These are phyloP conservation scores for Leguminivora glycinivorella DNA, from an alignment of 1,140 invertebrate species.

Conservation along the genomic window DNA sequence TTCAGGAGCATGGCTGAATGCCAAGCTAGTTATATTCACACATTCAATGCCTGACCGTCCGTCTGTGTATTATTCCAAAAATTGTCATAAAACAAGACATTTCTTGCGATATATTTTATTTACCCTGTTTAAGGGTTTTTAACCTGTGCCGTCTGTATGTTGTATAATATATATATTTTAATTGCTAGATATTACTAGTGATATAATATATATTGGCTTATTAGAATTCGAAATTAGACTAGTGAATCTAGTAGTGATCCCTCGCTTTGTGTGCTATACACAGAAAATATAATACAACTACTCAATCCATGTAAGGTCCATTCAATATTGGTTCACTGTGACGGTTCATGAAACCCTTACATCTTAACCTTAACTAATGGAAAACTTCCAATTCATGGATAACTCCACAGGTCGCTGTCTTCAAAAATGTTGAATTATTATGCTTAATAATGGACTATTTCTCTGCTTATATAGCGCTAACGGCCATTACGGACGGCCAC, in stretches of 20 bases:
- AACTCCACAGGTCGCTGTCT: constrained; percentile 13
- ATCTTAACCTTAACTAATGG: constrained; percentile 22
- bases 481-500: constrained; percentile 78
- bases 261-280: constrained; percentile 38
- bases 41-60: constrained; percentile 2
- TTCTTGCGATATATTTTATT: constrained; percentile 1
- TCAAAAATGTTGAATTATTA: constrained; percentile 20
- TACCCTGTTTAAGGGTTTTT: constrained; percentile 19
- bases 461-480: constrained; percentile 75
- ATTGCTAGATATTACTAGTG: constrained; percentile 9
- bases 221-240: constrained; percentile 25
- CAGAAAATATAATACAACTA: constrained; percentile 24
- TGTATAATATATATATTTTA: constrained; percentile 3
- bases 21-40: constrained; percentile 44
- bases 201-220: constrained; percentile 4
- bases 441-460: constrained; percentile 60
- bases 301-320: constrained; percentile 5
- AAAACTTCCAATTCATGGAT: constrained; percentile 37
- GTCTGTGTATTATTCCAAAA: constrained; percentile 7
- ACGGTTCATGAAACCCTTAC: constrained; percentile 25
- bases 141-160: constrained; percentile 22
- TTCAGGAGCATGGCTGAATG: constrained; percentile 67
- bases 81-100: not conserved
- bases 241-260: constrained; percentile 32
- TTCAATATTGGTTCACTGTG: constrained; percentile 26